Evolutionary conservation across 2,888 invertebrate species (phyloP), one percentile per base, ranked within the genome.

Genomic region (Acholoe squamosa): DNA sequence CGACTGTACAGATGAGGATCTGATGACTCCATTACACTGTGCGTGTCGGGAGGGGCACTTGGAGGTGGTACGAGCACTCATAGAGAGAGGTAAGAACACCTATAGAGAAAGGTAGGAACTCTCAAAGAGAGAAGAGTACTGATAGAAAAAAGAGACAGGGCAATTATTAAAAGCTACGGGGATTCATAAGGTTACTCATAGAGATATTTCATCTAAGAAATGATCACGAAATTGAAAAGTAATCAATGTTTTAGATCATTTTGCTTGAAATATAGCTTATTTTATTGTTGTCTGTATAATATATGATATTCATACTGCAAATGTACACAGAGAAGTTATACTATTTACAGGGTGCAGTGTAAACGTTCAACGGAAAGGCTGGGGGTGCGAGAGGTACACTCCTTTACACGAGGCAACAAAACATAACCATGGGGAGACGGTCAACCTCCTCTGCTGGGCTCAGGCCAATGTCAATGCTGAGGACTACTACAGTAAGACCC

Each of bases 401-500:
- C 86, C 86, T 31, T 54, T 86, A 14, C 86, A 86, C 86, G 86
- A 86, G 52, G 86, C 86, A 19, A 86, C 86, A 14, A 19, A 52
- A n/a, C 28, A 86, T 28, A 86, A 86, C 56, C 86, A 86, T 54
- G 54, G 86, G 7, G 54, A 54, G 28, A 33, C 25, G 10, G 86
- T 86, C 54, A 86, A 86, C 14, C 54, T 86, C 7, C 86, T 86
- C 16, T 86, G 86, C 56, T 86, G 86, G 86, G 86, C 86, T 31
- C 86, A 86, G 86, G 52, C 86, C 19, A 54, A 16, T 7, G 86
- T 86, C 54, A 86, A 86, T 22, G 86, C 86, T 14, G 86, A 86
- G 86, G 86, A 86, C 25, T 86, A 86, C 56, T 86, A 86, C 86
- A 86, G 28, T 16, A 54, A 86, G 54, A 86, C 86, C 14, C 86